Conservation (phyloP, 2,797 vertebrate species). For the Euphonia xanthogaster region DNA sequence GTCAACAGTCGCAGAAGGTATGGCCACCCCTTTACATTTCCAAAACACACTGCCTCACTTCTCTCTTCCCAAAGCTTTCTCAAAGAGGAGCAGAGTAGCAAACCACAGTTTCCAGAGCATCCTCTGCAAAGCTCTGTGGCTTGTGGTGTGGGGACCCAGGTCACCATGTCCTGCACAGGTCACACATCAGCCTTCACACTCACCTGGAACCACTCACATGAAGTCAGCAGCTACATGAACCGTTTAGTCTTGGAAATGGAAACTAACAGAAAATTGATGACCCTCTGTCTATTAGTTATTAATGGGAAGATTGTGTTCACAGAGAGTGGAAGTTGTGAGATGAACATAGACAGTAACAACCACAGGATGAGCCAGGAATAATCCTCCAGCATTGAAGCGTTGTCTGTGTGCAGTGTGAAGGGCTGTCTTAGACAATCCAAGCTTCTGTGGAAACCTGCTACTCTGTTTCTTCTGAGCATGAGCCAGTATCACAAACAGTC, state of each 20-base stretch:
- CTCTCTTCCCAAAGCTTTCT: not conserved
- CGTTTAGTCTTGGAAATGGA: not conserved
- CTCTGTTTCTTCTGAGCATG: not conserved
- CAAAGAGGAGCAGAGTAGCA: not conserved
- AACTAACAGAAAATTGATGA: not conserved
- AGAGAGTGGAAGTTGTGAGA: not conserved
- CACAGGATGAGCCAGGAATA: not conserved
- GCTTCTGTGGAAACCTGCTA: not conserved
- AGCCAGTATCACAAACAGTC: not conserved
- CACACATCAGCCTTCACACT: not conserved
- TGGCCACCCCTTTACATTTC: not conserved
- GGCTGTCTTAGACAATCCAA: not conserved
- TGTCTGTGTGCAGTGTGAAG: not conserved
- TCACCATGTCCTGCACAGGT: not conserved
- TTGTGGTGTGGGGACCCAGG: not conserved
- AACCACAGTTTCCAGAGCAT: not conserved
- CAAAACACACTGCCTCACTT: not conserved
- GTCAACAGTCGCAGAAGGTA: conserved; percentile 78
- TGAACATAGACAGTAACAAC: not conserved
- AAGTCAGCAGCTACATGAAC: not conserved
- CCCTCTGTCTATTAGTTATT: not conserved
- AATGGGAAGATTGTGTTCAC: not conserved
- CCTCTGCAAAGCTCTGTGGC: not conserved
- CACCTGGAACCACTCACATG: not conserved
- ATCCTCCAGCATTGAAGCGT: not conserved